These are phyloP conservation scores for Oxyura jamaicensis DNA, from an alignment of 2,113 vertebrate species.

Conservation along the genomic window DNA sequence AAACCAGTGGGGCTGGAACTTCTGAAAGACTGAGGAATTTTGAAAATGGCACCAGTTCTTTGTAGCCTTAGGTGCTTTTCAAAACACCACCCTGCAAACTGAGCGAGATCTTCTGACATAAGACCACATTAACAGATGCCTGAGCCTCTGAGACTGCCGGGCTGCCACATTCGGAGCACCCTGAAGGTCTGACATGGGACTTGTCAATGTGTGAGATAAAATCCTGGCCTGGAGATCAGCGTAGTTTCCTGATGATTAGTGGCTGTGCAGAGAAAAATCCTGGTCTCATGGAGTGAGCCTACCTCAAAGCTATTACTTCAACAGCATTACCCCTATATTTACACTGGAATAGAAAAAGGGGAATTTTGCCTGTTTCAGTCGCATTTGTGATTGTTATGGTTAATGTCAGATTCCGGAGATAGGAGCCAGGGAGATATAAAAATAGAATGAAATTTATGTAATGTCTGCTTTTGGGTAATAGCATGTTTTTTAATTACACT, in stretches of 20 bases:
- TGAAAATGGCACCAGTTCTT: not conserved
- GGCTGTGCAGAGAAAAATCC: not conserved
- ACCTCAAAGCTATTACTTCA: conserved; percentile 41
- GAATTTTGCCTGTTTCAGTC: conserved; percentile 15
- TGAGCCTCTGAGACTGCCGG: not conserved
- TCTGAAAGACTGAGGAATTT: not conserved
- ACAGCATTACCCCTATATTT: conserved; percentile 47
- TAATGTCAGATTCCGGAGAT: conserved; percentile 23
- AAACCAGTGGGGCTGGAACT: not conserved
- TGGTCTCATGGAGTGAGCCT: not conserved
- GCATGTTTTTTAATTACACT: not conserved
- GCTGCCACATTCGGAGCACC: not conserved
- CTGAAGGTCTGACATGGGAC: not conserved
- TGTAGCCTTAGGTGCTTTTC: not conserved
- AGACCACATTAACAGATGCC: not conserved
- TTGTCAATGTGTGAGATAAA: not conserved
- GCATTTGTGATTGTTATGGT: conserved; percentile 43
- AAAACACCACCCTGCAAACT: not conserved
- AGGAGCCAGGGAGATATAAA: conserved; percentile 18
- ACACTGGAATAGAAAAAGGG: conserved; percentile 28
- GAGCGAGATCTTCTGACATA: not conserved
- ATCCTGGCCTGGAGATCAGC: not conserved
- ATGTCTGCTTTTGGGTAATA: conserved; percentile 41
- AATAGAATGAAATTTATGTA: conserved; percentile 27
- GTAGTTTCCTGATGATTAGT: not conserved